Conservation (phyloP, 2,888 invertebrate genomes). For the Troglohyphantes excavatus region DNA sequence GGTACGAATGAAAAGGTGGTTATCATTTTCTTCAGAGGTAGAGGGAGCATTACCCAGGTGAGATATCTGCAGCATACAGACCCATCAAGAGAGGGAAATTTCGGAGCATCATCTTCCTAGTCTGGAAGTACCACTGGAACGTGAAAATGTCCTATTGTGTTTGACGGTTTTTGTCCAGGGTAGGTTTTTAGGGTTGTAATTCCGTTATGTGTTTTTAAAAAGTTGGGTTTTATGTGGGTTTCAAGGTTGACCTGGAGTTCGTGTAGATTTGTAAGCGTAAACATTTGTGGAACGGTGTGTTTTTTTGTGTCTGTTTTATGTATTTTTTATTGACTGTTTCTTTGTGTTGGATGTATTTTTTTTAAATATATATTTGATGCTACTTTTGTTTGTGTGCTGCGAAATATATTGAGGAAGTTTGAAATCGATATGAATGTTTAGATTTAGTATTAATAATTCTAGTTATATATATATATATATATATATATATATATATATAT, state of each 20-base stretch:
- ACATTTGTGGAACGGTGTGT: neutral
- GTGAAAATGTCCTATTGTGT: neutral
- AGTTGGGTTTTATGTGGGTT: neutral
- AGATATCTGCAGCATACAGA: slow-evolving; percentile 60
- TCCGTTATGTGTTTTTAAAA: neutral
- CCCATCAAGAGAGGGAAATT: slow-evolving; percentile 9
- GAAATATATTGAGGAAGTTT: too few species aligned
- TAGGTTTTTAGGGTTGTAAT: neutral
- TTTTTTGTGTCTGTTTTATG: too few species aligned
- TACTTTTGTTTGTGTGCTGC: too few species aligned
- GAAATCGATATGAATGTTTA: too few species aligned
- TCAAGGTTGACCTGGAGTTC: neutral
- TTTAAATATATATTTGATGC: too few species aligned
- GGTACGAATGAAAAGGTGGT: slow-evolving; percentile 64
- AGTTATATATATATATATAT: too few species aligned
- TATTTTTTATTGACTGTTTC: too few species aligned
- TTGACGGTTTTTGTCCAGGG: neutral
- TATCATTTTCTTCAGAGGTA: slow-evolving; percentile 46
- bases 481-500: too few species aligned
- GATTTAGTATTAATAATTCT: too few species aligned
- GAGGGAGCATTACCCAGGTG: slow-evolving; percentile 29
- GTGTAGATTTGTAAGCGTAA: neutral
- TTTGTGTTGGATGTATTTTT: too few species aligned
- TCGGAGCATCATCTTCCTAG: neutral
- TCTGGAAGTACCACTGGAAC: slow-evolving; percentile 14